Evolutionary conservation across 2,888 invertebrate species (phyloP).

Genomic region (Alsophila aescularia): DNA sequence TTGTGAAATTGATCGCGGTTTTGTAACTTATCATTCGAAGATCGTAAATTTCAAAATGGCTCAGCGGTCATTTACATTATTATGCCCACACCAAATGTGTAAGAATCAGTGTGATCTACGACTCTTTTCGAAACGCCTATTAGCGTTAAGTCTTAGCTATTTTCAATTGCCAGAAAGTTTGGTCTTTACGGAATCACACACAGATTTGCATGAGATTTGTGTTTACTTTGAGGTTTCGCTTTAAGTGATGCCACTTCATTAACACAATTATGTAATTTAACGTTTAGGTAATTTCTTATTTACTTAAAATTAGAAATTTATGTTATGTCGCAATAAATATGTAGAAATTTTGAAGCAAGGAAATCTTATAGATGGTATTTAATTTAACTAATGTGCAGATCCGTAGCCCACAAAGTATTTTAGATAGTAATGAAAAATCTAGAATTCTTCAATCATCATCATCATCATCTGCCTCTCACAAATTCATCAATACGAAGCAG

Average conservation of each 20-base stretch:
- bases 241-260: slow-evolving; percentile 15
- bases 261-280: slow-evolving; percentile 11
- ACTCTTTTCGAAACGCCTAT: slow-evolving; percentile 46
- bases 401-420: no score
- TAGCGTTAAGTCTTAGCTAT: slow-evolving; percentile 31
- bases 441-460: no score
- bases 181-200: slow-evolving; percentile 21
- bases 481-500: no score
- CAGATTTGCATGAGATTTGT: slow-evolving; percentile 14
- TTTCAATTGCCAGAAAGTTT: slow-evolving; percentile 27
- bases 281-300: slow-evolving; percentile 3
- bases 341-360: neutral
- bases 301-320: neutral
- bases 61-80: slow-evolving; percentile 53
- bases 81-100: slow-evolving; percentile 45
- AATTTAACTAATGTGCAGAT: no score
- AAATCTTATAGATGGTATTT: no score
- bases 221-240: slow-evolving; percentile 10
- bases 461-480: no score
- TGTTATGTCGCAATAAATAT: neutral
- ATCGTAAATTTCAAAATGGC: slow-evolving; percentile 49
- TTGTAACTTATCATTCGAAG: slow-evolving; percentile 47
- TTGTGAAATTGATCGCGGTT: slow-evolving; percentile 44
- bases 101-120: slow-evolving; percentile 40
- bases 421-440: no score